Evolutionary conservation across 1,140 invertebrate species (phyloP).

Genomic region (Macrotrachela quadricornifera): DNA sequence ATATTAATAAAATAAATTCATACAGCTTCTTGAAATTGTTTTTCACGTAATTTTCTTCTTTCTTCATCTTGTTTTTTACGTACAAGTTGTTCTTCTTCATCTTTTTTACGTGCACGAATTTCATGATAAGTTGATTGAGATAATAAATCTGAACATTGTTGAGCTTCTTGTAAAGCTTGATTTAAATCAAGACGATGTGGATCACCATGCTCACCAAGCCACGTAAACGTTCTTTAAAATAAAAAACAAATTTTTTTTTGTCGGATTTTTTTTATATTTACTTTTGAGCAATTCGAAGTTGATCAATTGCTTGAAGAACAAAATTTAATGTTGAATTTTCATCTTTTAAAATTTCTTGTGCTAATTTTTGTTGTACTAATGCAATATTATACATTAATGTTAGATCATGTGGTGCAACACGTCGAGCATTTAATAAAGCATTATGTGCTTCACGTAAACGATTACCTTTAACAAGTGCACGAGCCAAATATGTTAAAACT

Average conservation of each 20-base stretch:
- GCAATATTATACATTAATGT: constrained; percentile 83
- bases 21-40: constrained; percentile 21
- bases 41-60: constrained; percentile 35
- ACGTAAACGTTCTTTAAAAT: constrained; percentile 7
- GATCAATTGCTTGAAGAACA: constrained; percentile 72
- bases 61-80: constrained; percentile 76
- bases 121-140: constrained; percentile 89
- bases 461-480: constrained; percentile 73
- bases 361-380: constrained; percentile 69
- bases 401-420: constrained; percentile 76
- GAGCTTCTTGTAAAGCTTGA: not conserved
- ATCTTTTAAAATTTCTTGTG: constrained; percentile 72
- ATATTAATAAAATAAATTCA: not conserved
- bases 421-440: constrained; percentile 54
- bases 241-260: constrained; percentile 1
- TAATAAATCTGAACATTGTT: constrained; percentile 71
- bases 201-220: constrained; percentile 9
- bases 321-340: constrained; percentile 68
- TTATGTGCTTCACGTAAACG: constrained; percentile 71
- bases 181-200: not conserved
- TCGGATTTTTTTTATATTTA: constrained; percentile 22
- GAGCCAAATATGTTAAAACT: constrained; percentile 73
- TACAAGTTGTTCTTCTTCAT: constrained; percentile 71
- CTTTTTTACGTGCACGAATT: constrained; percentile 60
- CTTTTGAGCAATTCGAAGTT: constrained; percentile 73